Conservation (phyloP, 2,113 vertebrate genomes). For the Xenopus borealis region DNA sequence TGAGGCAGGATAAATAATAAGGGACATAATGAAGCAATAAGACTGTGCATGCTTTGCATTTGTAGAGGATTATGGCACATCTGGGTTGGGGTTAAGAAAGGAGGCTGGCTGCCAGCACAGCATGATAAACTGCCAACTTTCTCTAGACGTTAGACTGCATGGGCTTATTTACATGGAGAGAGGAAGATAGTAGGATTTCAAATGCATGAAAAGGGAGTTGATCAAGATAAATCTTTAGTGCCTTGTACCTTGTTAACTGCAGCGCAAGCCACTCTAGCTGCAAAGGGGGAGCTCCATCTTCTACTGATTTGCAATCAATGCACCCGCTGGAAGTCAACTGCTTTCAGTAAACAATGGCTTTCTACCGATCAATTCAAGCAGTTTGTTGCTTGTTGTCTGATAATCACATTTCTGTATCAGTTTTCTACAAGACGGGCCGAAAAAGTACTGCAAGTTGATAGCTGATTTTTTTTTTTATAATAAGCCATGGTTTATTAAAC, state of each 20-base stretch:
- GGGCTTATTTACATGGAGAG: constrained; percentile 12
- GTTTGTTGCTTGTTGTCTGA: background rate
- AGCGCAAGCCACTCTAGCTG: background rate
- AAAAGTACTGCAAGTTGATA: background rate
- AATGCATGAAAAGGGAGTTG: background rate
- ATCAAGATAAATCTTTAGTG: constrained; percentile 15
- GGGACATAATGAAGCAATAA: constrained; percentile 38
- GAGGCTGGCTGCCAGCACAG: constrained; percentile 28
- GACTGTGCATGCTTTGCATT: constrained; percentile 34
- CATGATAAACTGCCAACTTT: constrained; percentile 16
- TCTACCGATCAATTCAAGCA: constrained; percentile 6
- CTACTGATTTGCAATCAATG: constrained; percentile 21
- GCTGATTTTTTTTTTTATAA: background rate
- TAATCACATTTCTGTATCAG: constrained; percentile 9
- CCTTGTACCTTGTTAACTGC: background rate
- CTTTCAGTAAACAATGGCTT: constrained; percentile 13
- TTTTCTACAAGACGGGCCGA: background rate
- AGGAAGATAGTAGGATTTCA: background rate
- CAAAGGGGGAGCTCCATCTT: background rate
- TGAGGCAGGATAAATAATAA: constrained; percentile 36
- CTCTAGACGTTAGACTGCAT: constrained; percentile 5
- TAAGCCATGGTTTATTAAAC: background rate
- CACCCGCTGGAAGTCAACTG: background rate
- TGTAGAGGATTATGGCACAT: constrained; percentile 41
- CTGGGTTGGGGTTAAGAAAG: constrained; percentile 38